Conservation (phyloP, 2,113 vertebrate genomes). For the Rhabdornis inornatus region DNA sequence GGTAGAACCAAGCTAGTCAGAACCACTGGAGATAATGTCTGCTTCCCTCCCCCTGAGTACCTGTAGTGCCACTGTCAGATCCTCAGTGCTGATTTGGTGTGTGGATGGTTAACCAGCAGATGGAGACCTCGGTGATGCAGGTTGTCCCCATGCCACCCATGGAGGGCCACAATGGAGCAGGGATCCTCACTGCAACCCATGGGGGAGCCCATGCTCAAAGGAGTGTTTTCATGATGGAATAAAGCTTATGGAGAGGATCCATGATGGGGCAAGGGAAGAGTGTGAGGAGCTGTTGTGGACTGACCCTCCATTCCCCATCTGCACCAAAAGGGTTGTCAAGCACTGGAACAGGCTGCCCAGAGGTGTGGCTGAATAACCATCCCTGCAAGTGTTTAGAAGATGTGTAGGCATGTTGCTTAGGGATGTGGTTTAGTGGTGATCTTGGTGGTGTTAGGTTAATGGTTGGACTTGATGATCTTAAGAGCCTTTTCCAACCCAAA, state of each 20-base stretch:
- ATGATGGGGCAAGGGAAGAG: not conserved
- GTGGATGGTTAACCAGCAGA: not conserved
- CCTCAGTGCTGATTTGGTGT: not conserved
- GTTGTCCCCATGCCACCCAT: not conserved
- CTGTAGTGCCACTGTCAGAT: not conserved
- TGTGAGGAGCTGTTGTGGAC: not conserved
- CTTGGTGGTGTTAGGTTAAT: not conserved
- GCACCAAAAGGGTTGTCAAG: not conserved
- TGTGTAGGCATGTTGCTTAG: accelerated
- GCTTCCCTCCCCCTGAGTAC: not conserved
- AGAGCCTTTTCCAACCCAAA: not conserved
- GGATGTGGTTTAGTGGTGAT: not conserved
- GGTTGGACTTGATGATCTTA: not conserved
- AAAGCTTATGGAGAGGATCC: not conserved
- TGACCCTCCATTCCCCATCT: not conserved
- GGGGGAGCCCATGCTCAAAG: not conserved
- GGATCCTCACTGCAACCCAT: accelerated
- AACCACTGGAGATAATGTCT: not conserved
- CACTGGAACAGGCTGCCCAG: not conserved
- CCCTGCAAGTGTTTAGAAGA: not conserved
- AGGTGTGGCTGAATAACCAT: not conserved
- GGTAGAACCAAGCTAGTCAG: not conserved
- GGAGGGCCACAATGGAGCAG: not conserved
- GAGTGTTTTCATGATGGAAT: not conserved
- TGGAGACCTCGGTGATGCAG: accelerated